Conservation (phyloP, 2,797 vertebrate genomes). For the Phrynocephalus forsythii region DNA sequence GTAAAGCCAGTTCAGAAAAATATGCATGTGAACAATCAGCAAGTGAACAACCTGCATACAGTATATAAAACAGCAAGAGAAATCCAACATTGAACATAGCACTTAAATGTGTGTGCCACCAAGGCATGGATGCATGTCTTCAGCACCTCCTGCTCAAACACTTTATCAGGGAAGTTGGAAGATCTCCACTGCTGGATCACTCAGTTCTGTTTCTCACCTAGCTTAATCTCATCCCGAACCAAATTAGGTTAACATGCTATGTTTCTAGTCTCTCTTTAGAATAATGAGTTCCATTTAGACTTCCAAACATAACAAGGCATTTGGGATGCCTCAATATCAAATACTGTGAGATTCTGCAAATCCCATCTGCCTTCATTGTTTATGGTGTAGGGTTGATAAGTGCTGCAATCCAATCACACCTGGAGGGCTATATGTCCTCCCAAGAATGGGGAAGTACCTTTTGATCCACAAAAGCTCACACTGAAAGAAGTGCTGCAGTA, state of each 20-base stretch:
- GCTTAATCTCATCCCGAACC: neutral
- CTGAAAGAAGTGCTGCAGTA: no score
- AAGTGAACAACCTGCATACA: neutral
- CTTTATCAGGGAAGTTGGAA: neutral
- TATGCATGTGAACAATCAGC: neutral
- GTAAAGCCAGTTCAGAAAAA: neutral
- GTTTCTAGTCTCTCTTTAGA: neutral
- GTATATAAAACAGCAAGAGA: neutral
- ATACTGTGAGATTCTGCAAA: neutral
- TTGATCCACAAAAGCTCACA: no score
- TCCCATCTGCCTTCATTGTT: neutral
- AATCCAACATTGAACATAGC: neutral
- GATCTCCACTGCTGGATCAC: conserved; percentile 3
- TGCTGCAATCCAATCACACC: neutral
- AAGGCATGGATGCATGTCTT: neutral
- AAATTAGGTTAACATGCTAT: no score
- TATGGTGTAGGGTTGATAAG: neutral
- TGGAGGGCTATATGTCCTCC: neutral
- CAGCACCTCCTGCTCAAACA: neutral
- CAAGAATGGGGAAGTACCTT: neutral
- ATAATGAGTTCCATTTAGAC: neutral
- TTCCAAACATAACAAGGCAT: neutral
- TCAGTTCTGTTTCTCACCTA: neutral
- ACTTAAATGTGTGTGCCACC: neutral
- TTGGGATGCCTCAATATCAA: neutral